A percentile compares a stretch with the other conserved stretches of the same genome.
Conservation (phyloP, 2,888 invertebrate species). For the Theristus sp. region DNA sequence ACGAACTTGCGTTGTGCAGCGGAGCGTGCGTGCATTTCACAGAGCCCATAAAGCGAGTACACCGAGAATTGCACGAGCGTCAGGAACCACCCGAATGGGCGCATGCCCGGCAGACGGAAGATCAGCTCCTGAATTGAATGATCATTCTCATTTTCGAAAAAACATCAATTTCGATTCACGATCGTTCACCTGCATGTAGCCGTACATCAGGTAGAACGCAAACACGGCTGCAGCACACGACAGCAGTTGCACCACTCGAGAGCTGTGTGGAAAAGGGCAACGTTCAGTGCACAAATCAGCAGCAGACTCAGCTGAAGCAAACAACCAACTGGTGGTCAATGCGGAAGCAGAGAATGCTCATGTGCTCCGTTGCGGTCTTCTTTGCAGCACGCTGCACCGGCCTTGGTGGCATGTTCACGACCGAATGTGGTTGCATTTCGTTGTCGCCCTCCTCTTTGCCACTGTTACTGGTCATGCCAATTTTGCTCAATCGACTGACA, state of each 20-base stretch:
- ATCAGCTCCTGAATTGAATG: conserved; percentile 74
- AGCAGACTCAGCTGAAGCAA: background rate
- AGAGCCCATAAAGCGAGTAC: conserved; percentile 58
- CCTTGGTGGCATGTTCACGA: background rate
- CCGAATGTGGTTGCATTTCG: too few relatives aligned
- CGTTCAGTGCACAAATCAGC: background rate
- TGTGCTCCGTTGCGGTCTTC: background rate
- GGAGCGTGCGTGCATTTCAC: conserved; percentile 51
- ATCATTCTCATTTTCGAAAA: background rate
- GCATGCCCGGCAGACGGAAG: conserved; percentile 70
- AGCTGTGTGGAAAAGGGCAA: background rate
- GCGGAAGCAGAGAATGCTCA: background rate
- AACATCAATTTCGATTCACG: too few relatives aligned
- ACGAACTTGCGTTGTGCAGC: too few relatives aligned
- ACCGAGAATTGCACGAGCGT: conserved; percentile 75
- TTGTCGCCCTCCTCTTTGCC: too few relatives aligned
- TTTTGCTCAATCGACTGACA: too few relatives aligned
- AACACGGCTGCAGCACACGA: conserved; percentile 61
- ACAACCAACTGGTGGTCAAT: background rate
- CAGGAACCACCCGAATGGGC: conserved; percentile 72
- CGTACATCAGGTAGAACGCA: conserved; percentile 68
- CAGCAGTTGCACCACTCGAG: conserved; percentile 49
- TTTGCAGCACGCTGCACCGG: background rate
- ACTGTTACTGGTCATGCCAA: too few relatives aligned
- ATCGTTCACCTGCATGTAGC: conserved; percentile 61